Conservation (phyloP, 2,113 vertebrate species). For the Puntigrus tetrazona region DNA sequence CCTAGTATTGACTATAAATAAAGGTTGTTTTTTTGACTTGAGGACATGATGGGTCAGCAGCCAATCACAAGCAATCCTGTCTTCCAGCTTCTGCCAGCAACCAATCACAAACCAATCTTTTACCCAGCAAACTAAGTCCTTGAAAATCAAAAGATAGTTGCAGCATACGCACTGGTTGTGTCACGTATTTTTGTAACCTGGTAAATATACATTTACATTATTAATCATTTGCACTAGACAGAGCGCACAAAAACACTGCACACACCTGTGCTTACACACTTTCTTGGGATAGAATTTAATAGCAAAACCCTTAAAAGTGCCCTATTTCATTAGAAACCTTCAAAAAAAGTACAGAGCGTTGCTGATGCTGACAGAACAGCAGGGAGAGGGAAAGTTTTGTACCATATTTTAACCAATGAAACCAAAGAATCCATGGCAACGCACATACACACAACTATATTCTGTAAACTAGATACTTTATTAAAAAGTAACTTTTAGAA, state of each 20-base stretch:
- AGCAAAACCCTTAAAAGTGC: not conserved
- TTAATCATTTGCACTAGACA: not conserved
- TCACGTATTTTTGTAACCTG: not conserved
- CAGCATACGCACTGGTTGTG: not conserved
- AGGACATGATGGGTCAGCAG: not conserved
- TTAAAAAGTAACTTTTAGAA: not conserved
- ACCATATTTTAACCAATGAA: slow-evolving; percentile 21
- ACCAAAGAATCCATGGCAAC: slow-evolving; percentile 26
- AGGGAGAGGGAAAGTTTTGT: slow-evolving; percentile 1
- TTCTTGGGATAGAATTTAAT: not conserved
- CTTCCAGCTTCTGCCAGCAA: not conserved
- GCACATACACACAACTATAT: not conserved
- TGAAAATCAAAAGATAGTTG: not conserved
- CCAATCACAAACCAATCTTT: not conserved
- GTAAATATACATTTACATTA: not conserved
- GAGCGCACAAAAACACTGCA: not conserved
- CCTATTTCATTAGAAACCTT: not conserved
- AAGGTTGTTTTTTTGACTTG: not conserved
- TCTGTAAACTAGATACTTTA: not conserved
- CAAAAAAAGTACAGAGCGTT: not conserved
- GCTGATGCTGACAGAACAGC: slow-evolving; percentile 9
- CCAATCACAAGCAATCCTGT: slow-evolving; percentile 19
- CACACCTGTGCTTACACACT: not conserved
- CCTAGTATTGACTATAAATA: not conserved
- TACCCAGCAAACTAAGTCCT: not conserved